Conservation (phyloP, 2,888 invertebrate species). For the Pachliopta kotzebuea region DNA sequence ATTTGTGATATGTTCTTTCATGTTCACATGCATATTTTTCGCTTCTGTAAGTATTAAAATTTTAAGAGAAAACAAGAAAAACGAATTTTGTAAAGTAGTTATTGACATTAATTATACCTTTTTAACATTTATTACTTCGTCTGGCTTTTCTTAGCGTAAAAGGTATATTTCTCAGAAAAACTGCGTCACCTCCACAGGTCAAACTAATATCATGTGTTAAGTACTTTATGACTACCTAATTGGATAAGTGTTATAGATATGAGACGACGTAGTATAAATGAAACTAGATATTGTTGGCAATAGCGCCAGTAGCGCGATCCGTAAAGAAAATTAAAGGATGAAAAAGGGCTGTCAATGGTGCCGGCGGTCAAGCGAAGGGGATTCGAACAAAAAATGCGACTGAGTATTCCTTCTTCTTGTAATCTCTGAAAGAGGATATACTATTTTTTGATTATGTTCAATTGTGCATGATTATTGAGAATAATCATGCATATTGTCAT, state of each 20-base stretch:
- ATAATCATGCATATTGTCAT: neutral
- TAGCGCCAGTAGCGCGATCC: no score
- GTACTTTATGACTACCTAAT: neutral
- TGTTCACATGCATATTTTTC: conserved; percentile 10
- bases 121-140: neutral
- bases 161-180: neutral
- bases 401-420: no score
- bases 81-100: neutral
- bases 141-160: neutral
- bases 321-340: no score
- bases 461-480: neutral
- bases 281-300: no score
- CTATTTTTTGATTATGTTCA: neutral
- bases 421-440: no score
- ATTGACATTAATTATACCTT: neutral
- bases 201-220: neutral
- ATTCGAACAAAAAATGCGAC: no score
- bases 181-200: neutral
- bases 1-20: conserved; percentile 19
- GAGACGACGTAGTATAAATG: neutral
- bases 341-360: no score
- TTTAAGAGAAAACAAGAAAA: neutral
- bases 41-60: conserved; percentile 22
- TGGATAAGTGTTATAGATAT: conserved; percentile 1
- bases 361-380: no score